These are phyloP conservation scores for Megaceryle maxima DNA, from an alignment of 2,113 vertebrate genomes.

Conservation along the genomic window DNA sequence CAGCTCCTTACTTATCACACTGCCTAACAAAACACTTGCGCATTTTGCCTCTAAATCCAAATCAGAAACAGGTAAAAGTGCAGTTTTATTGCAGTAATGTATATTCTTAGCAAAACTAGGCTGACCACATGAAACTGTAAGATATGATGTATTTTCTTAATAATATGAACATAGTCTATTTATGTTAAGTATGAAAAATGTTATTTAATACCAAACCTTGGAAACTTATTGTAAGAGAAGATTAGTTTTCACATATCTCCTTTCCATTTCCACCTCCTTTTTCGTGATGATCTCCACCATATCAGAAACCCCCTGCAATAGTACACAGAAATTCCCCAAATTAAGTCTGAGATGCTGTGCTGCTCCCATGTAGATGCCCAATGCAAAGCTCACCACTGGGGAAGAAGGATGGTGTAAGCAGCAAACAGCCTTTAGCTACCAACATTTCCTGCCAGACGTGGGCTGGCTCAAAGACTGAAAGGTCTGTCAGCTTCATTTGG, in stretches of 20 bases:
- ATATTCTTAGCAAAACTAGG: background rate
- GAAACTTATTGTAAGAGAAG: background rate
- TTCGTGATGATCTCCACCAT: background rate
- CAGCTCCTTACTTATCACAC: background rate
- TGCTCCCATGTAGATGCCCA: background rate
- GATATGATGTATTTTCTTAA: background rate
- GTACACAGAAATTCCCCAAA: background rate
- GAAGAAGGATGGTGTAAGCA: background rate
- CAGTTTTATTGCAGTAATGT: background rate
- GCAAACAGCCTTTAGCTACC: background rate
- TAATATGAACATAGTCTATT: background rate
- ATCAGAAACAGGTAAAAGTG: background rate
- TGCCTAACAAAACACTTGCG: background rate
- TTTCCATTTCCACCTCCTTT: background rate
- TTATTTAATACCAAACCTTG: background rate
- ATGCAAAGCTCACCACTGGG: background rate
- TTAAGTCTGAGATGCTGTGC: background rate
- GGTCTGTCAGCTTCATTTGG: background rate
- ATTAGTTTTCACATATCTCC: background rate
- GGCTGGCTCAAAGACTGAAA: background rate
- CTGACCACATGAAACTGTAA: background rate
- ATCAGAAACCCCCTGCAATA: background rate
- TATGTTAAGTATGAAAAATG: background rate
- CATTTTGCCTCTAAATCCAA: background rate
- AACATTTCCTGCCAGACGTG: background rate